Conservation (phyloP, 2,888 invertebrate species). For the Drosophila incognita region DNA sequence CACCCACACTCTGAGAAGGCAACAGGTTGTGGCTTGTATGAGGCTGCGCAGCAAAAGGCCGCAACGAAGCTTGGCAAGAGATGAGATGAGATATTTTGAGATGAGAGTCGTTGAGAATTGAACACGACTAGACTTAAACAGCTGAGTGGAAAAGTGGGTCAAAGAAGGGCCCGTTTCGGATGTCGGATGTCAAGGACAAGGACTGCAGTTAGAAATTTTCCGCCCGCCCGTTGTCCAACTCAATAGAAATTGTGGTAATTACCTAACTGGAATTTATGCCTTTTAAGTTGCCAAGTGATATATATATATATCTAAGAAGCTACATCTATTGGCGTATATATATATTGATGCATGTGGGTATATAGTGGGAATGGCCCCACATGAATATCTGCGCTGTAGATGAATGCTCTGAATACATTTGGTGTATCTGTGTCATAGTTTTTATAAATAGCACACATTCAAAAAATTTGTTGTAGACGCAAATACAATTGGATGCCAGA, state of each 20-base stretch:
- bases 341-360: slow-evolving; percentile 17
- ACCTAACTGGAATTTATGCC: slow-evolving; percentile 19
- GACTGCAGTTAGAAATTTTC: slow-evolving; percentile 19
- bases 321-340: neutral
- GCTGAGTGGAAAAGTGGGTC: slow-evolving; percentile 62
- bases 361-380: slow-evolving; percentile 29
- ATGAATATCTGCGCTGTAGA: slow-evolving; percentile 55
- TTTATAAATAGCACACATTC: slow-evolving; percentile 81
- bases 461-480: slow-evolving; percentile 61
- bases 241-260: slow-evolving; percentile 17
- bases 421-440: slow-evolving; percentile 84
- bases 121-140: slow-evolving; percentile 38
- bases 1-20: slow-evolving; percentile 7
- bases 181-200: slow-evolving; percentile 65
- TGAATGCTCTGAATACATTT: slow-evolving; percentile 73
- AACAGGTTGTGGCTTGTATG: slow-evolving; percentile 59
- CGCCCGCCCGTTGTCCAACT: slow-evolving; percentile 9
- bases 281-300: slow-evolving; percentile 13
- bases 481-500: slow-evolving; percentile 50
- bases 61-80: slow-evolving; percentile 24
- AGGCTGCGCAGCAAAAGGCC: slow-evolving; percentile 71
- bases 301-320: neutral
- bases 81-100: slow-evolving; percentile 10
- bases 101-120: slow-evolving; percentile 9
- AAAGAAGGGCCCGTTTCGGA: slow-evolving; percentile 36